Conservation (phyloP, 2,797 vertebrate species). For the Poecilia velifera region DNA sequence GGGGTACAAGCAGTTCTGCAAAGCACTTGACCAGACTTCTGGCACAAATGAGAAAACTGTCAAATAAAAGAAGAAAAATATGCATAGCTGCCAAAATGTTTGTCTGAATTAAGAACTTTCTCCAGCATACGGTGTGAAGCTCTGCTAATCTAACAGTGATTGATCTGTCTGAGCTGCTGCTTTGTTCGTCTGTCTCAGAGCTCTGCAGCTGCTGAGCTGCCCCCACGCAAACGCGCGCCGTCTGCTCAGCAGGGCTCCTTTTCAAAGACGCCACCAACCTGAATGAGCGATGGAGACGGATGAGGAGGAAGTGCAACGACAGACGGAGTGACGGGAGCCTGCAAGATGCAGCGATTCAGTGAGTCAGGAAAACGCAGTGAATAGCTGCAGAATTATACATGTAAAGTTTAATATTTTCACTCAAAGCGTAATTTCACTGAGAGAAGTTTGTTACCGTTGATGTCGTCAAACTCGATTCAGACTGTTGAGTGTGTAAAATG, state of each 20-base stretch:
- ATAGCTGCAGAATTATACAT: background rate
- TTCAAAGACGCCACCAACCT: conserved; percentile 39
- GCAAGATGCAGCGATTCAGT: conserved; percentile 9
- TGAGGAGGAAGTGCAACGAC: conserved; percentile 40
- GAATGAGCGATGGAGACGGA: conserved; percentile 40
- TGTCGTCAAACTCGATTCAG: background rate
- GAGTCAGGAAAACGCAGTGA: background rate
- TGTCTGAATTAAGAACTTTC: conserved; percentile 6
- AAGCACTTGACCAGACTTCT: conserved; percentile 4
- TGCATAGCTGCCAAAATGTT: conserved; percentile 10
- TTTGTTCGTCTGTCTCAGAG: conserved; percentile 37
- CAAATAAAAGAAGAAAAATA: conserved; percentile 12
- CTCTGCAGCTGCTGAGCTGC: conserved; percentile 58
- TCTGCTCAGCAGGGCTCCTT: conserved; percentile 32
- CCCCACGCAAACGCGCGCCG: conserved; percentile 27
- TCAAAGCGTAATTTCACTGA: background rate
- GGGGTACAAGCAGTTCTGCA: background rate
- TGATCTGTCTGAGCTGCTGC: conserved; percentile 51
- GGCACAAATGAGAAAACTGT: conserved; percentile 8
- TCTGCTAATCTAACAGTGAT: conserved; percentile 45
- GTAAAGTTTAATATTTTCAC: conserved; percentile 6
- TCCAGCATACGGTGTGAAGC: background rate
- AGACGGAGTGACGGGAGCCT: conserved; percentile 32
- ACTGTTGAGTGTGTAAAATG: background rate
- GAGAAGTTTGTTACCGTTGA: background rate